phyloP scores from a whole-genome alignment of 1,140 invertebrate genomes.

The Rhagoletis zephyria region DNA sequence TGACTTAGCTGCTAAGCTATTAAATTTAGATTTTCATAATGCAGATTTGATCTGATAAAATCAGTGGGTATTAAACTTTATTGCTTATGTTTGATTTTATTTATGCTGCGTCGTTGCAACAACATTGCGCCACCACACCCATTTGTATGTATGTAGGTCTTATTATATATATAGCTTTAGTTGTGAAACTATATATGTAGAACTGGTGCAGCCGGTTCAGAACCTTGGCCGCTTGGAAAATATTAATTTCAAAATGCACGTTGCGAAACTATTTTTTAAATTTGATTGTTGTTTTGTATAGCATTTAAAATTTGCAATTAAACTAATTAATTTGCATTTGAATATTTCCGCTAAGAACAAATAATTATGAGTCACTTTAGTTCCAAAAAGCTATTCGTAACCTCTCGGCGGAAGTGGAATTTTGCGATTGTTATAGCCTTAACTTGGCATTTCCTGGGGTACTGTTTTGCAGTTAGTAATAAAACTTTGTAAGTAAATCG shows the following conservation, averaged over 20 bases:
- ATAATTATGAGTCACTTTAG: background rate
- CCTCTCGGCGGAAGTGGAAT: too few species aligned
- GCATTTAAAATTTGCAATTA: background rate
- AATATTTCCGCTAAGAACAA: background rate
- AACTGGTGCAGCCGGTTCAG: slow-evolving; percentile 22
- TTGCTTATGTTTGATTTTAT: background rate
- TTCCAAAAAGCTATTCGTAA: background rate
- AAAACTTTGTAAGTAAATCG: too few species aligned
- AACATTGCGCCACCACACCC: slow-evolving; percentile 7
- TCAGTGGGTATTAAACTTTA: background rate
- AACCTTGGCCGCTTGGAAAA: slow-evolving; percentile 16
- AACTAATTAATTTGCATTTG: background rate
- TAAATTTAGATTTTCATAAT: slow-evolving; percentile 28
- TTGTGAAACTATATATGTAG: background rate
- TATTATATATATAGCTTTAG: slow-evolving; percentile 2
- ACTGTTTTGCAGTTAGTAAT: too few species aligned
- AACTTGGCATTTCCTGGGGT: too few species aligned
- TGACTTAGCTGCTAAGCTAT: slow-evolving; percentile 3
- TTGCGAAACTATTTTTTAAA: background rate
- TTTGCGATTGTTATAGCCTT: too few species aligned
- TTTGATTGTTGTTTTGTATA: background rate
- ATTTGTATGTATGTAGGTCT: background rate
- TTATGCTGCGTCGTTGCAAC: background rate
- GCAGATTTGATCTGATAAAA: slow-evolving; percentile 26
- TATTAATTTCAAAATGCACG: slow-evolving; percentile 10